phyloP scores from a whole-genome alignment of 2,888 invertebrate species.

The Lochmaea crataegi region DNA sequence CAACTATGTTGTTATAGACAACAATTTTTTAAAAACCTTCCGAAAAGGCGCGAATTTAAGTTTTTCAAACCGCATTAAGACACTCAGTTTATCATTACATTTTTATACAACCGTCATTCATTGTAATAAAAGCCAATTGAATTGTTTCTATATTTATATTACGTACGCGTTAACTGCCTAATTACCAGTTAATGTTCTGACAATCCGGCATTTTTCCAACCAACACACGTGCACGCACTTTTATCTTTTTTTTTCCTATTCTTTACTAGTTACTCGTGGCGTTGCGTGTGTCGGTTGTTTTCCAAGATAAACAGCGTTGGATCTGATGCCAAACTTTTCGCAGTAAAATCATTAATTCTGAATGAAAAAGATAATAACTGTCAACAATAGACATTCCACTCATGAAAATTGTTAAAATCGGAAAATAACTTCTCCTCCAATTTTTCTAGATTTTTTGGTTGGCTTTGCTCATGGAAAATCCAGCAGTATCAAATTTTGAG shows the following conservation, averaged over 20 bases:
- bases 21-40: too few species aligned
- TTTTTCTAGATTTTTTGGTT: too few species aligned
- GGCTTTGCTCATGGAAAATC: too few species aligned
- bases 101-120: neutral
- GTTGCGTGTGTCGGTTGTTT: conserved; percentile 12
- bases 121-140: neutral
- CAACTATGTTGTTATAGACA: too few species aligned
- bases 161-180: neutral
- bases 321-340: neutral
- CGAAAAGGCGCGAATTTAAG: too few species aligned
- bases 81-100: too few species aligned
- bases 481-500: too few species aligned
- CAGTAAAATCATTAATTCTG: neutral
- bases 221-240: conserved; percentile 15
- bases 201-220: conserved; percentile 11
- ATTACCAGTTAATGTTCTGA: conserved; percentile 7
- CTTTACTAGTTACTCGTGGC: neutral
- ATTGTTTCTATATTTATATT: neutral
- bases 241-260: neutral
- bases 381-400: too few species aligned
- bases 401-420: too few species aligned
- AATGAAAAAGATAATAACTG: too few species aligned
- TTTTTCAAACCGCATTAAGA: too few species aligned
- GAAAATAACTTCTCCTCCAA: too few species aligned
- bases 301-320: neutral